These are phyloP conservation scores for Andrena trimmerana DNA, from an alignment of 2,888 invertebrate genomes.

Conservation along the genomic window DNA sequence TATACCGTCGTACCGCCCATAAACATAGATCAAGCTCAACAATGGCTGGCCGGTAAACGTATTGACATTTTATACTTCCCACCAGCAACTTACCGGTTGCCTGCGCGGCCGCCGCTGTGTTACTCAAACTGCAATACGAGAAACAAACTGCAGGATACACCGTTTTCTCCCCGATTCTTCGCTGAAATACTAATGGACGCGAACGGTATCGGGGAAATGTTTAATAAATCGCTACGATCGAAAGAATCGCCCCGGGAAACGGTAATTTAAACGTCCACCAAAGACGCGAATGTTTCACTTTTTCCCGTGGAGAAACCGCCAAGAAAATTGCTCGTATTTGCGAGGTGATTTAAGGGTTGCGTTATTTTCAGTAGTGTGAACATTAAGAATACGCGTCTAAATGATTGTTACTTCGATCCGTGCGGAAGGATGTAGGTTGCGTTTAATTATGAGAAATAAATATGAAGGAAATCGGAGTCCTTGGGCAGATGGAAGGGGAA, in stretches of 20 bases:
- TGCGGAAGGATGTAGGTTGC: neutral
- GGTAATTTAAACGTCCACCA: slow-evolving; percentile 32
- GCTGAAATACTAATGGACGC: slow-evolving; percentile 76
- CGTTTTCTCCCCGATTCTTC: slow-evolving; percentile 67
- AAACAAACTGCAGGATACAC: slow-evolving; percentile 72
- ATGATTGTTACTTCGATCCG: neutral
- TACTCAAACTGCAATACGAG: slow-evolving; percentile 79
- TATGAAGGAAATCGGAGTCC: slow-evolving; percentile 11
- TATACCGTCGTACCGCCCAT: slow-evolving; percentile 70
- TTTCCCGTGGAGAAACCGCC: neutral
- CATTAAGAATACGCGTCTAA: too few species aligned
- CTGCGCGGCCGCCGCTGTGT: slow-evolving; percentile 58
- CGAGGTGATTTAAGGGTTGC: neutral
- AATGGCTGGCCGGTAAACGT: slow-evolving; percentile 80
- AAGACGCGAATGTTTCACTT: neutral
- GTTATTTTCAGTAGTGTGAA: too few species aligned
- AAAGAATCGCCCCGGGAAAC: slow-evolving; percentile 41
- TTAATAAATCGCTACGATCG: slow-evolving; percentile 54
- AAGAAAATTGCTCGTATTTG: too few species aligned
- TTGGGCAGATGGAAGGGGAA: slow-evolving; percentile 19
- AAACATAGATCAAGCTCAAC: slow-evolving; percentile 80
- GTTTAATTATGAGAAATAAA: slow-evolving; percentile 21
- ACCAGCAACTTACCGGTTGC: slow-evolving; percentile 67
- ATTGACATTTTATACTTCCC: slow-evolving; percentile 80
- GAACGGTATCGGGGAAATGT: slow-evolving; percentile 67